These are phyloP conservation scores for Eumacrocentrus americanus DNA, from an alignment of 2,888 invertebrate species.

Conservation along the genomic window DNA sequence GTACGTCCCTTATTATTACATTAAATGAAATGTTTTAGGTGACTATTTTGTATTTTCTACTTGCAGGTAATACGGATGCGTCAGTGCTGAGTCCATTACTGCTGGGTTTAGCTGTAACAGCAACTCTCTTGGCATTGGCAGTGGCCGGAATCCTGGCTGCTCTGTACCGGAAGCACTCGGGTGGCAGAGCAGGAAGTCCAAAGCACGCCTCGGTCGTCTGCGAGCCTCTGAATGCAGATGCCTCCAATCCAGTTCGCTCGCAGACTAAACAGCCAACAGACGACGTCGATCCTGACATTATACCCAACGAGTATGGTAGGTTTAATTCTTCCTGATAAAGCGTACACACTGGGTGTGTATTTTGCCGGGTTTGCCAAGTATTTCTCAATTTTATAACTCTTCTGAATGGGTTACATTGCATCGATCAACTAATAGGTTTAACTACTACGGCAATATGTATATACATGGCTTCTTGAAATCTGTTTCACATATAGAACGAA, in stretches of 20 bases:
- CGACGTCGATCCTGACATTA: constrained; percentile 86
- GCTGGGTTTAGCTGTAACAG: constrained; percentile 77
- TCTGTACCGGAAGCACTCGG: constrained; percentile 66
- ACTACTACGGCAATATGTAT: constrained; percentile 26
- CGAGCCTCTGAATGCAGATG: constrained; percentile 58
- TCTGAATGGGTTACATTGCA: constrained; percentile 18
- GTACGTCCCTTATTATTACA: too few relatives aligned
- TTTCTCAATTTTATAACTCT: not conserved
- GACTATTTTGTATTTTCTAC: too few relatives aligned
- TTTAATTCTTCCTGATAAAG: constrained; percentile 29
- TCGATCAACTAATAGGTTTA: constrained; percentile 33
- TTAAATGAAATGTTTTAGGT: too few relatives aligned
- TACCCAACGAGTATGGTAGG: constrained; percentile 87
- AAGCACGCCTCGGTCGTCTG: constrained; percentile 58
- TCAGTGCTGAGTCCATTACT: constrained; percentile 72
- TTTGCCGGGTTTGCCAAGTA: too few relatives aligned
- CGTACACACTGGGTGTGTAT: not conserved
- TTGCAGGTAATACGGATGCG: constrained; percentile 50
- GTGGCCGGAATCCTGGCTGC: constrained; percentile 80
- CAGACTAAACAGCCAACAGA: constrained; percentile 66
- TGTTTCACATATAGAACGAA: constrained; percentile 47
- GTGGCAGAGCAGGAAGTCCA: constrained; percentile 54
- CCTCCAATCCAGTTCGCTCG: constrained; percentile 61
- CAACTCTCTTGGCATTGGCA: constrained; percentile 76
- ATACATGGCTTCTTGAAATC: constrained; percentile 42